Base-by-base conservation (phyloP, 2,113 vertebrate genomes). In the Hassar affinis region DNA sequence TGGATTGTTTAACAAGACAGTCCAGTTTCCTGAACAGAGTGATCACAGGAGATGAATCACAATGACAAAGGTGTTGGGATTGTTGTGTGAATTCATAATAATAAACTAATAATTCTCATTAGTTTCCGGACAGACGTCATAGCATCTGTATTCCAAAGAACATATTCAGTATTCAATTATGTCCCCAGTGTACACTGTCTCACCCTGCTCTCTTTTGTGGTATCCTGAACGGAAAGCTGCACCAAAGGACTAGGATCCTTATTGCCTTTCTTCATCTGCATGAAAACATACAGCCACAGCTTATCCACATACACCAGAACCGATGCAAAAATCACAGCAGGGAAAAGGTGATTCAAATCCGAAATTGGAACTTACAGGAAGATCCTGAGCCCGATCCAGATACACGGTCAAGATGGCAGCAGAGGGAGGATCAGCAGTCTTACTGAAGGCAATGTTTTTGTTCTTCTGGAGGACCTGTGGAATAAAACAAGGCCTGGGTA, bases 241-340 rank as follows among this genome's bases (percentile, higher is more conserved):
- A 95, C 96, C 93, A 97, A 87, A 12, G 97, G 96, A 83, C 95
- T 97, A 6, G 97, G 96, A 59, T 95, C 94, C 86, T 96, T 97
- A 69, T 94, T 95, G 0, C 95, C 93, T 88, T 97, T 97, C 90
- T 97, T 97, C 88, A 97, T 89, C 96, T 98, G 82, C 9, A 88
- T 38, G 7, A 66, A 84, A 83, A 86, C 54, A 42, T 42, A 42
- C 38, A 42, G 6, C 15, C 72, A 75, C 9, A 0, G 9, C 15
- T 75, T 75, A 75, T 75, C 0, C 49, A 2, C 14, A 38, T 25
- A 77, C 9, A 5, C 20, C 74, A 77, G 74, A 38, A 77, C 33
- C 49, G 22, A 20, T 17, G 18, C 35, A 42, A 68, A n/a, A 74
- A 74, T 30, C 45, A 22, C n/a, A 49, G 72, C 9, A 2, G 57